Base-by-base conservation (phyloP, 2,797 vertebrate species). In the Cynodonichthys magdalenae region DNA sequence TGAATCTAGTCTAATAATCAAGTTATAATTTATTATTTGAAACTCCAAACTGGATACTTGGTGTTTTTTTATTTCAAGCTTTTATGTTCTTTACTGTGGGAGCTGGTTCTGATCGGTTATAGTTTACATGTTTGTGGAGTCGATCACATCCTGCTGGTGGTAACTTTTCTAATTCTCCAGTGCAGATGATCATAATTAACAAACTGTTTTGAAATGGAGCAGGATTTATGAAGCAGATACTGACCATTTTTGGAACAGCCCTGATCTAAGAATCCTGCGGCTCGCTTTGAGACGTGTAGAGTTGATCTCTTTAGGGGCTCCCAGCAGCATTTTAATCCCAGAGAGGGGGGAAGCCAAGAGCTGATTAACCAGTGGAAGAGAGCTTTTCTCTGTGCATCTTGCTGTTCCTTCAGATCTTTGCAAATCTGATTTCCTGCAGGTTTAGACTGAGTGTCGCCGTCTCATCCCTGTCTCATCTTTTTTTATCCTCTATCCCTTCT, bases 401-500 rank as follows among this genome's bases (percentile, higher is more conserved):
- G 45, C 74, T 69, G 70, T 42, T 67, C 55, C 19, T 27, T 79
- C 66, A 63, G 71, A 67, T 83, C 69, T 78, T 65, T 42, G 62
- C 66, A 65, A 51, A 81, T 83, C 80, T 49, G 79, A 83, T 79
- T 74, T 58, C 62, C 76, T 71, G 67, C 63, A 64, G 77, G 60
- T 79, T 84, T 52, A 84, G 63, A 66, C 75, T 1, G 59, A 70
- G 64, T 15, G 73, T 66, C 69, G 65, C 53, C 58, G 58, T 83
- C 77, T 85, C 67, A 78, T 78, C 74, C 36, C 64, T 24, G 71
- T 77, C 81, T 82, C 77, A 77, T 77, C 70, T 71, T 31, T 50
- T 59, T 24, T 24, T 24, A 45, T 77, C 68, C 65, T 62, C 53
- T 56, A 27, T 60, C 69, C 63, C 34, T 52, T 45, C 29, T 47